phyloP scores from a whole-genome alignment of 1,140 invertebrate genomes.

The Asbolus verrucosus region DNA sequence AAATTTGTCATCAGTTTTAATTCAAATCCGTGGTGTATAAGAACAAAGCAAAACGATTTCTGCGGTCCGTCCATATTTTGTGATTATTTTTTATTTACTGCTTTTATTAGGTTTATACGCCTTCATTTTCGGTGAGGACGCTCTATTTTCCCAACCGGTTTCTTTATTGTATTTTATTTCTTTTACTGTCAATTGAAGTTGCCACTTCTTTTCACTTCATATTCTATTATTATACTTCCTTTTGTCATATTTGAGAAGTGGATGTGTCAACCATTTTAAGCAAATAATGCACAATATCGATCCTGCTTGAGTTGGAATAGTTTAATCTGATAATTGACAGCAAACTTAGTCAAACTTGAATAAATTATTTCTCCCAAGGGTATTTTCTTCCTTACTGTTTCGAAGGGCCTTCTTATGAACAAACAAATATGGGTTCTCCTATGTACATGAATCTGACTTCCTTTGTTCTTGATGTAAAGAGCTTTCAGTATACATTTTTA shows the following conservation, averaged over 20 bases:
- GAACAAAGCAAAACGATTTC: not conserved
- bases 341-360: slow-evolving; percentile 17
- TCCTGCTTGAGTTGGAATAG: not conserved
- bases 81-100: slow-evolving; percentile 30
- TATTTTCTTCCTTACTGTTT: not conserved
- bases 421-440: slow-evolving; percentile 4
- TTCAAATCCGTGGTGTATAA: too few relatives aligned
- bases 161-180: slow-evolving; percentile 33
- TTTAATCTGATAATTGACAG: slow-evolving; percentile 35
- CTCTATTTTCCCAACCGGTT: slow-evolving; percentile 22
- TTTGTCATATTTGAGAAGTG: slow-evolving; percentile 12
- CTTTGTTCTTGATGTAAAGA: slow-evolving; percentile 14
- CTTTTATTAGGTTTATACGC: slow-evolving; percentile 14
- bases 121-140: slow-evolving; percentile 6
- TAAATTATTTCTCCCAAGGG: slow-evolving; percentile 3
- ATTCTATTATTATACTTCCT: slow-evolving; percentile 29
- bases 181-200: slow-evolving; percentile 16
- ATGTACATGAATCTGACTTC: slow-evolving; percentile 2
- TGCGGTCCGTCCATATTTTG: not conserved
- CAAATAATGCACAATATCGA: slow-evolving; percentile 26
- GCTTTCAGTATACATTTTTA: slow-evolving; percentile 19
- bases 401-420: not conserved
- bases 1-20: not conserved
- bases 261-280: slow-evolving; percentile 4
- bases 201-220: slow-evolving; percentile 27